A percentile compares a stretch with the other conserved stretches of the same genome.
Evolutionary conservation across 2,888 invertebrate genomes (phyloP).

Genomic region (Lithosia quadra): DNA sequence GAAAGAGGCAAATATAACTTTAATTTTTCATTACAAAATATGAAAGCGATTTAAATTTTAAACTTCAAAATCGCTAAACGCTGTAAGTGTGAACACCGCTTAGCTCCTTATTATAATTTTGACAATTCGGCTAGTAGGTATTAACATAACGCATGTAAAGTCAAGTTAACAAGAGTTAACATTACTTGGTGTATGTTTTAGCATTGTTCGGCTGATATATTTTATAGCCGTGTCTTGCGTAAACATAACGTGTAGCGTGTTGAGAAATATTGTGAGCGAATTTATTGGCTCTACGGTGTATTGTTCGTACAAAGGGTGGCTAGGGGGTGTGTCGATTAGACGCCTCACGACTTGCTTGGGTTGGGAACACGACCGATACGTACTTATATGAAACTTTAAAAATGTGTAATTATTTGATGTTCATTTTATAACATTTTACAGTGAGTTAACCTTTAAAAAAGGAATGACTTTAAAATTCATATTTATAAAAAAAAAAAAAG

Average conservation of each 20-base stretch:
- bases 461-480: too few species aligned
- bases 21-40: background rate
- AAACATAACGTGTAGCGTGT: slow-evolving; percentile 82
- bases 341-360: slow-evolving; percentile 33
- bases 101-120: slow-evolving; percentile 73
- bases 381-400: background rate
- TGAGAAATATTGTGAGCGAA: slow-evolving; percentile 79
- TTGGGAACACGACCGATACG: background rate
- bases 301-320: slow-evolving; percentile 74
- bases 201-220: slow-evolving; percentile 81
- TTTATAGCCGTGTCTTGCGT: slow-evolving; percentile 84
- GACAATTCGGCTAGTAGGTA: slow-evolving; percentile 75
- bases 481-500: too few species aligned
- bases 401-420: slow-evolving; percentile 6
- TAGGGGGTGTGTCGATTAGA: slow-evolving; percentile 56
- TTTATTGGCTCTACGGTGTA: slow-evolving; percentile 78
- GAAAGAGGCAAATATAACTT: too few species aligned
- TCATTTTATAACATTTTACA: background rate
- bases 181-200: slow-evolving; percentile 78
- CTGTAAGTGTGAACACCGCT: slow-evolving; percentile 50
- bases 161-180: slow-evolving; percentile 73
- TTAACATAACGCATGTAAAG: slow-evolving; percentile 74
- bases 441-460: background rate
- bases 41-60: background rate
- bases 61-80: slow-evolving; percentile 51